Evolutionary conservation across 2,888 invertebrate genomes (phyloP), one percentile per base, ranked within the genome.

Genomic region (Hypena proboscidalis): DNA sequence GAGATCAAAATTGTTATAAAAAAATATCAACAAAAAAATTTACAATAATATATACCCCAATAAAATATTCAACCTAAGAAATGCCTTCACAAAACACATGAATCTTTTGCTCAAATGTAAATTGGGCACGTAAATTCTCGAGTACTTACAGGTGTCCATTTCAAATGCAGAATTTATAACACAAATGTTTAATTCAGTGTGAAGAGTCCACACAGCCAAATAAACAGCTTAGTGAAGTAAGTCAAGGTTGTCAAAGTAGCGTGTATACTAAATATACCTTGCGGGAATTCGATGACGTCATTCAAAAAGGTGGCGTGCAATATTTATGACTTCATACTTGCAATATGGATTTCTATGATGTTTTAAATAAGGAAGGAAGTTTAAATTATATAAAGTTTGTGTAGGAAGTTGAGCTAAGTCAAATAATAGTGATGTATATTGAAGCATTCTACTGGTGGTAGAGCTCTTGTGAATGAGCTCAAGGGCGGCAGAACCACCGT

Each of bases 201-300:
- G 43, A 57, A 59, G 40, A 58, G 63, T 68, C 67, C 68, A 65
- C 62, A 51, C 49, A 52, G 52, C 60, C 43, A 57, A 55, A 53
- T 53, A 61, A 64, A 60, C 58, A 61, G 40, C 45, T 55, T 55
- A 45, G 44, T 54, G 52, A 69, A 76, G 50, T 72, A 43, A 74
- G 76, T 66, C 79, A 77, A 79, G 80, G 77, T 53, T 38, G 11
- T 8, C 5, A 17, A 41, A 37, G 26, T 26, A 2, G 36, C 43
- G 36, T 31, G 31, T 31, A 20, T 37, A 21, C 17, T 10, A 43
- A 36, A 25, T 10, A 13, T 11, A 17, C 29, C 29, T 29, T 9
- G 29, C 1, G 14, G 15, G 14, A 10, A 29, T 9, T 8, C n/a
- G 4, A 29, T 29, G 15, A 29, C 29, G 29, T 29, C 17, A 29